phyloP scores from a whole-genome alignment of 2,888 invertebrate genomes.

The Sylvicola fuscatus region DNA sequence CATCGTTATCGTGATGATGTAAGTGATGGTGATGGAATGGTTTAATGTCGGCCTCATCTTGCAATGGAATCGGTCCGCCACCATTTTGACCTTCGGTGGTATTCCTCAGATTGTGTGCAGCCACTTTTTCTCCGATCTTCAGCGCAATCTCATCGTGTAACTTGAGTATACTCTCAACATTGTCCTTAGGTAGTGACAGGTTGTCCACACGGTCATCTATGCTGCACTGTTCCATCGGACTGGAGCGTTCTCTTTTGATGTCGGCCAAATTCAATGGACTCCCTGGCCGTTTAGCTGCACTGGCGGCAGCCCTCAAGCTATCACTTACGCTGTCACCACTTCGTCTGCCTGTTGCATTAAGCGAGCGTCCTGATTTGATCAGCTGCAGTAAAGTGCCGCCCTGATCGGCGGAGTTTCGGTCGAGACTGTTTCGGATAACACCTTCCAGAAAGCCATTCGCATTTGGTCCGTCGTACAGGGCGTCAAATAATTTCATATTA shows the following conservation, averaged over 20 bases:
- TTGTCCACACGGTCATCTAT: constrained; percentile 7
- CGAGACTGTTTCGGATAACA: constrained; percentile 62
- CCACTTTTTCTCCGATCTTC: constrained; percentile 3
- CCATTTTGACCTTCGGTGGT: constrained; percentile 5
- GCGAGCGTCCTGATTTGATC: too few species aligned
- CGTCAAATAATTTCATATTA: constrained; percentile 29
- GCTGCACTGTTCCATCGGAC: constrained; percentile 9
- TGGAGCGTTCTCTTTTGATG: constrained; percentile 34
- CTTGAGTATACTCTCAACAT: constrained; percentile 9
- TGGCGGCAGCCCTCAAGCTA: constrained; percentile 19
- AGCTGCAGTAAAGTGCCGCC: constrained; percentile 36
- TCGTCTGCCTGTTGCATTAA: constrained; percentile 15
- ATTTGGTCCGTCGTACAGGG: constrained; percentile 38
- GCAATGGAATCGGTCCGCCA: constrained; percentile 14
- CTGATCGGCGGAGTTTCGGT: constrained; percentile 36
- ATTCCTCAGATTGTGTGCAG: constrained; percentile 1
- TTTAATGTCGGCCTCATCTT: constrained; percentile 11
- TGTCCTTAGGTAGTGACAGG: constrained; percentile 8
- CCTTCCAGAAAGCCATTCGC: constrained; percentile 62
- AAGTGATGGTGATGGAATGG: constrained; percentile 4
- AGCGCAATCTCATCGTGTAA: constrained; percentile 8
- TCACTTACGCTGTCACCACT: constrained; percentile 12
- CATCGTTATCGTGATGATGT: constrained; percentile 16
- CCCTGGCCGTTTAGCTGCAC: constrained; percentile 23
- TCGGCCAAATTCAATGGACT: constrained; percentile 22